A percentile compares a stretch with the other conserved stretches of the same genome.
Conservation (phyloP, 2,113 vertebrate species). For the Motacilla alba region DNA sequence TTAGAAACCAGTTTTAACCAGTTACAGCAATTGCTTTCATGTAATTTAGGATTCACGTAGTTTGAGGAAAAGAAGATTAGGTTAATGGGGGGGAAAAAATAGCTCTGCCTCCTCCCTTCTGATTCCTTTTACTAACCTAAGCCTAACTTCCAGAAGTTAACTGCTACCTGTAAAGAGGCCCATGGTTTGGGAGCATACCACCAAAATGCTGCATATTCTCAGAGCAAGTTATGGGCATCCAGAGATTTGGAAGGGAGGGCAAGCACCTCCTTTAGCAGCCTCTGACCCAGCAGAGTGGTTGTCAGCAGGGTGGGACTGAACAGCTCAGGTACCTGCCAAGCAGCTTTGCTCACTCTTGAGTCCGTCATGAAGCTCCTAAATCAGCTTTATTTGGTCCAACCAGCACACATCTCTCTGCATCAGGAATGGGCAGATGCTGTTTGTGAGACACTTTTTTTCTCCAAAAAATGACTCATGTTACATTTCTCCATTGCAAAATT, state of each 20-base stretch:
- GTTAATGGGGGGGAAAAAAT: constrained; percentile 3
- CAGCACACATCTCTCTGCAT: background rate
- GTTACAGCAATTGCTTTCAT: background rate
- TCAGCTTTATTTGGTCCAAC: background rate
- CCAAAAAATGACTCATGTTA: background rate
- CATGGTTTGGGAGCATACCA: background rate
- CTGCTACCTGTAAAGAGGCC: background rate
- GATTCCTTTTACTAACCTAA: background rate
- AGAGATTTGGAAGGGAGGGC: background rate
- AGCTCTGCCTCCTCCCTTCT: background rate
- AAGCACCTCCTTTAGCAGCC: background rate
- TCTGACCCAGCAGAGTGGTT: background rate
- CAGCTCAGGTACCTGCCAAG: background rate
- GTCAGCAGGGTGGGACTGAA: background rate
- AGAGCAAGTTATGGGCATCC: background rate
- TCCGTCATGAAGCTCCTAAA: background rate
- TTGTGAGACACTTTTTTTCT: background rate
- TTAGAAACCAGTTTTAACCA: constrained; percentile 34
- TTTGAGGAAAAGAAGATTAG: constrained; percentile 49
- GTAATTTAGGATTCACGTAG: constrained; percentile 42
- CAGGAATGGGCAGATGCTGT: background rate
- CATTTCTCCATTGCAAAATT: background rate
- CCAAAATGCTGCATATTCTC: background rate
- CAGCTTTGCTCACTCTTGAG: background rate
- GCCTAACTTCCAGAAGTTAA: background rate